Percentiles rank a stretch among this genome's conserved stretches.
Conservation (phyloP, 2,888 invertebrate genomes). For the Trissoscelio sp. region DNA sequence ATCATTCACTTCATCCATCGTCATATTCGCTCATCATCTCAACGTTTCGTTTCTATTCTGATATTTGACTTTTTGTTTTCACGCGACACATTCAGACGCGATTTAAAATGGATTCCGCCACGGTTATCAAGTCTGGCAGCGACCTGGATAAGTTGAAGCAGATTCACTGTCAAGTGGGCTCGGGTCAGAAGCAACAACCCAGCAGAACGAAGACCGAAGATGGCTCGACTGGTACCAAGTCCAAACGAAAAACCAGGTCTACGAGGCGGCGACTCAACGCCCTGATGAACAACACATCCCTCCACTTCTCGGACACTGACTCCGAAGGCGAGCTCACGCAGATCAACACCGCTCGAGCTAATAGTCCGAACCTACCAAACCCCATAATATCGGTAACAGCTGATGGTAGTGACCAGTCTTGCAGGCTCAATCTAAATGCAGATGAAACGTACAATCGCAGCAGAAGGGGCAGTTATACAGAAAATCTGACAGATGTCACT, state of each 20-base stretch:
- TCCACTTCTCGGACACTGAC: slow-evolving; percentile 82
- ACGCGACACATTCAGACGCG: slow-evolving; percentile 52
- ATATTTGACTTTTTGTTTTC: slow-evolving; percentile 57
- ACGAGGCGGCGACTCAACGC: slow-evolving; percentile 79
- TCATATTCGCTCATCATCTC: not conserved
- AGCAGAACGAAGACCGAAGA: slow-evolving; percentile 42
- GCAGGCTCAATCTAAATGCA: slow-evolving; percentile 55
- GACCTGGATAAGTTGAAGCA: slow-evolving; percentile 67
- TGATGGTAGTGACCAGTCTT: slow-evolving; percentile 44
- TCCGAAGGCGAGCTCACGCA: slow-evolving; percentile 80
- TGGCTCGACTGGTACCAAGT: slow-evolving; percentile 69
- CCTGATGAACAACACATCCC: slow-evolving; percentile 80
- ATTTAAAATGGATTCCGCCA: slow-evolving; percentile 58
- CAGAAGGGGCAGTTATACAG: slow-evolving; percentile 75
- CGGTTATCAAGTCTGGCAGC: slow-evolving; percentile 30
- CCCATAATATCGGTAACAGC: slow-evolving; percentile 79
- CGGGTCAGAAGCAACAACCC: slow-evolving; percentile 40
- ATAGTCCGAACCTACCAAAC: slow-evolving; percentile 54
- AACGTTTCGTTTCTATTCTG: slow-evolving; percentile 16
- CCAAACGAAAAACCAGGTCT: slow-evolving; percentile 79
- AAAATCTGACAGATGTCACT: slow-evolving; percentile 80
- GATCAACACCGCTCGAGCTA: slow-evolving; percentile 40
- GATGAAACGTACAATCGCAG: slow-evolving; percentile 64
- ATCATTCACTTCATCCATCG: slow-evolving; percentile 44
- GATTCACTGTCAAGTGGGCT: slow-evolving; percentile 70